Base-by-base conservation (phyloP, 2,797 vertebrate species). In the Gallinago nigripennis region DNA sequence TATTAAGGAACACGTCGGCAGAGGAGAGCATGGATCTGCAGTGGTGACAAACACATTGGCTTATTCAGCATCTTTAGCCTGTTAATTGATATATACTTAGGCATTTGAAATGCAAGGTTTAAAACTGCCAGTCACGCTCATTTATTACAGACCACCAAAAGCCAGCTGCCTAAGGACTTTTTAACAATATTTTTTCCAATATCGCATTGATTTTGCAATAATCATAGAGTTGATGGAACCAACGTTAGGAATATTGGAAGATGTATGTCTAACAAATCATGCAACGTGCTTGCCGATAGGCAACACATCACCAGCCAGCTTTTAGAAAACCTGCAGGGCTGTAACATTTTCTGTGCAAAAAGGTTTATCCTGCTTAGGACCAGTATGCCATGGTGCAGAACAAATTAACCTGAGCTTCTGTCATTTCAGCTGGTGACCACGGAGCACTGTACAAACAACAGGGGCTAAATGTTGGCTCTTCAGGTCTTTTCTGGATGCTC, bases 131-230 rank as follows among this genome's bases (percentile, higher is more conserved):
- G 33, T 85, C 61, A 60, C 41, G 8, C n/a, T 90, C 69, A 63
- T 81, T 84, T 90, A 63, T 84, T 92, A 87, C 9, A 84, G 56
- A 72, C 9, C 54, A 88, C 45, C n/a, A 83, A 89, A 83, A 94
- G 25, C 14, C n/a, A 87, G 18, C 51, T 95, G 48, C 20, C 63
- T 90, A 78, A 88, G 39, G 58, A 58, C 21, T 95, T 92, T 82
- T 80, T n/a, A 88, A 83, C 21, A 56, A 16, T 6, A 16, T 43
- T 69, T 77, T 84, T 92, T 93, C 75, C 39, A 70, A 51, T 80
- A 58, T 65, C 1, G 0, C 63, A 91, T 90, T 90, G 90, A 96
- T 94, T 96, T 96, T 75, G 28, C 53, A 87, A 68, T 96, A 87
- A 58, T 69, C 27, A 75, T 53, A 31, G 12, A 39, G 31, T 51